Percentiles rank a stretch among this genome's conserved stretches.
Conservation (phyloP, 2,113 vertebrate species). For the Desmodus rotundus region DNA sequence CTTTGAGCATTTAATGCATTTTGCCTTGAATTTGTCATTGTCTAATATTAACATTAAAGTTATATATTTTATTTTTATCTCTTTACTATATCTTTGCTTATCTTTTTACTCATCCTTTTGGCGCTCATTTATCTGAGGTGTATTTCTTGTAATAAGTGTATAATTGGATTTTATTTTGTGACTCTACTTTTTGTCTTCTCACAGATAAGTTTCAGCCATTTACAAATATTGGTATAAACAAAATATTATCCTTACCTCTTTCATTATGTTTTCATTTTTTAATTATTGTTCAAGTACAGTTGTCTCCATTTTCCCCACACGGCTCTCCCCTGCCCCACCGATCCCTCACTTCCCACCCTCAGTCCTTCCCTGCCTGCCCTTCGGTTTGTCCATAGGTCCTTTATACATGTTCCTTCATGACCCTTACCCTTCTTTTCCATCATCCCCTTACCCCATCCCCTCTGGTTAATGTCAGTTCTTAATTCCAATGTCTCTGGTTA, state of each 20-base stretch:
- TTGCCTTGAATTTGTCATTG: not conserved
- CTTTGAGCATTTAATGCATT: not conserved
- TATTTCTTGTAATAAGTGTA: not conserved
- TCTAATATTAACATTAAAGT: not conserved
- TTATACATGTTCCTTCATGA: no score
- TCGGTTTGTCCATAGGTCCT: no score
- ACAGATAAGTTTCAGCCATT: not conserved
- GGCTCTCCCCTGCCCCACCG: no score
- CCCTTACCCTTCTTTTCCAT: no score
- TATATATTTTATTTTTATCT: not conserved
- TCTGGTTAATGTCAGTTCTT: no score
- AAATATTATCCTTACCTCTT: not conserved
- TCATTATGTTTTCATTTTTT: not conserved
- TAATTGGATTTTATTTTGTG: not conserved
- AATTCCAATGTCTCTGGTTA: no score
- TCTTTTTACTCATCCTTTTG: not conserved
- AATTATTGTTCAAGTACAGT: no score
- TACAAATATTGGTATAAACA: not conserved
- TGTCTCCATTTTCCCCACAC: no score
- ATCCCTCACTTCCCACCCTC: no score
- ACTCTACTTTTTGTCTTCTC: not conserved
- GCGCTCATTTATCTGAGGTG: not conserved
- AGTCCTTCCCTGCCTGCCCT: no score
- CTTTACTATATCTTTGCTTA: not conserved
- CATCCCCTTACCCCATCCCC: no score